Base-by-base conservation (phyloP, 2,888 invertebrate genomes). In the Sphaerophoria taeniata region DNA sequence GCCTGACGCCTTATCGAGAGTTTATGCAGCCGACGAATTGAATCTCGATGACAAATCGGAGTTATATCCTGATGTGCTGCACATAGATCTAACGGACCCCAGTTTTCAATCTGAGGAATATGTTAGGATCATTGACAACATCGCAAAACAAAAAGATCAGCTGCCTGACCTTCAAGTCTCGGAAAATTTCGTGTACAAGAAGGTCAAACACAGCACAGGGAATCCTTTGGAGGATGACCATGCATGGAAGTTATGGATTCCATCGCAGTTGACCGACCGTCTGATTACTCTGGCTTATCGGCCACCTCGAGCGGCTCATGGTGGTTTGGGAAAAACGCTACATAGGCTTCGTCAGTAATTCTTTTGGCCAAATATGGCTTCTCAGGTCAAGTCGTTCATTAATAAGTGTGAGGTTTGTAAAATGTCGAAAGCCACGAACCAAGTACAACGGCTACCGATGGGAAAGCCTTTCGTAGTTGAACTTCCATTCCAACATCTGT, bases 321-420 rank as follows among this genome's bases (percentile, higher is more conserved):
- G 24, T 24, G 24, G 24, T 24, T 24, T 24, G 24, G 24, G 24
- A 24, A 24, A 24, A 24, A 24, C 24, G 24, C 24, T 24, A 24
- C 24, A 24, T 24, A 24, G 24, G 24, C 24, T 24, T 24, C 24
- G 24, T 24, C 24, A 24, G 24, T 2, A 24, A 2, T 69, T 36
- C 6, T 67, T 31, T 39, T 67, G 53, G 67, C 67, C 43, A 2
- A 67, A 67, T 24, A 67, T 70, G 70, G 70, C 70, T 5, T 3
- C 56, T 1, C 70, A 70, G 9, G 56, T 56, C 0, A 56, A 33
- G 9, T 5, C 11, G 0, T 58, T 24, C 24, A 47, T 71, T 2
- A 5, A 7, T 4, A 47, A n/a, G 2, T 71, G 71, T 24, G 49
- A 58, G 11, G 12, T 6, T 1, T 14, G 47, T 14, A 47, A 47